A percentile compares a stretch with the other conserved stretches of the same genome.
Evolutionary conservation across 2,888 invertebrate genomes (phyloP).

Genomic region (Callimorpha dominula): DNA sequence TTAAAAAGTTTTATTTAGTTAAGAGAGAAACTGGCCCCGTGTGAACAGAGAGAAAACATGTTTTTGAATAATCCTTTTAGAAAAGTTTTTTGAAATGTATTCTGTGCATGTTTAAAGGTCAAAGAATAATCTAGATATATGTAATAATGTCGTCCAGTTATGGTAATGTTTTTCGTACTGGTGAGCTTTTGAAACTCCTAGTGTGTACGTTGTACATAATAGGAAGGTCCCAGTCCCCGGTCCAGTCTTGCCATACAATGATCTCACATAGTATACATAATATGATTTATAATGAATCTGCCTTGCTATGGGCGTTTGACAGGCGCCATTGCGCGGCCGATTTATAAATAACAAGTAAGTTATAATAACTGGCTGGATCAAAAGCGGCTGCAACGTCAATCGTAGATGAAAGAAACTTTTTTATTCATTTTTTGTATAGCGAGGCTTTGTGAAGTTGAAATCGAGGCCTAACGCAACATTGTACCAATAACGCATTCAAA

Average conservation of each 20-base stretch:
- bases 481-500: slow-evolving; percentile 13
- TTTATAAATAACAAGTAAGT: slow-evolving; percentile 55
- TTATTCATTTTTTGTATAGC: slow-evolving; percentile 53
- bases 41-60: slow-evolving; percentile 2
- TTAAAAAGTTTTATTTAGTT: not conserved
- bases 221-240: slow-evolving; percentile 8
- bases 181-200: slow-evolving; percentile 7
- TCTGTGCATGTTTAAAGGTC: slow-evolving; percentile 2
- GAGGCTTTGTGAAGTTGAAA: slow-evolving; percentile 46
- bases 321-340: slow-evolving; percentile 35
- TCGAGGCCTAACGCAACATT: slow-evolving; percentile 34
- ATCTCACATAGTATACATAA: slow-evolving; percentile 18
- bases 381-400: slow-evolving; percentile 59
- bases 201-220: slow-evolving; percentile 14
- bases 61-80: slow-evolving; percentile 7
- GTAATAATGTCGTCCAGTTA: slow-evolving; percentile 18
- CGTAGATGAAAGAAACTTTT: slow-evolving; percentile 62
- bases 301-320: slow-evolving; percentile 34
- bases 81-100: not conserved
- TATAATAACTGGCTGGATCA: slow-evolving; percentile 58
- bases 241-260: slow-evolving; percentile 14
- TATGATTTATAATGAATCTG: slow-evolving; percentile 31
- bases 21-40: not conserved
- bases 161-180: slow-evolving; percentile 17
- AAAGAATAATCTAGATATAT: slow-evolving; percentile 11